phyloP scores from a whole-genome alignment of 2,888 invertebrate species.

The Theodoxus fluviatilis region DNA sequence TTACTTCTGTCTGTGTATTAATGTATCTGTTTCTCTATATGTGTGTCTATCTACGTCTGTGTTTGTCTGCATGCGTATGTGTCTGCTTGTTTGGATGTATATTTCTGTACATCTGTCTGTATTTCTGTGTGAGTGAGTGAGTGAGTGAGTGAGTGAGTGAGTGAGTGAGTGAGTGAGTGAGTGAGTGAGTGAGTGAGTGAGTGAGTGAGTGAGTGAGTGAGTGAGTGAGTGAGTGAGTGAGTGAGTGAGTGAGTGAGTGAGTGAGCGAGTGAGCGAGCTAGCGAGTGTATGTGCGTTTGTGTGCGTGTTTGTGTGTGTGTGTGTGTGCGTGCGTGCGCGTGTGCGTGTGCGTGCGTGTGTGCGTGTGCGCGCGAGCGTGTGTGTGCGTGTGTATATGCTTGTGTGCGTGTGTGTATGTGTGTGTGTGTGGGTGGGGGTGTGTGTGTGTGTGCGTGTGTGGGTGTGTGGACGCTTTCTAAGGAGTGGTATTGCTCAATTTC shows the following conservation, averaged over 20 bases:
- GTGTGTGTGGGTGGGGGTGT: neutral
- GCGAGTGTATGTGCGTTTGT: neutral
- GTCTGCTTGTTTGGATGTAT: neutral
- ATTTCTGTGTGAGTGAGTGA: neutral
- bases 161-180: neutral
- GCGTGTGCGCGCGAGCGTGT: neutral
- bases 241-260: neutral
- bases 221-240: neutral
- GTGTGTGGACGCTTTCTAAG: neutral
- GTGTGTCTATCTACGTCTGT: neutral
- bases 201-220: neutral
- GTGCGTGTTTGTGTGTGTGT: neutral
- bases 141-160: neutral
- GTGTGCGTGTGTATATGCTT: neutral
- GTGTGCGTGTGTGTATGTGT: neutral
- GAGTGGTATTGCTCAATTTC: neutral
- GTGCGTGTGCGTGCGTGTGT: neutral
- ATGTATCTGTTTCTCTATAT: neutral
- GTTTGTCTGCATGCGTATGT: neutral
- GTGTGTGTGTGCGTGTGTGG: neutral
- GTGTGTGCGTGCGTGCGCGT: neutral
- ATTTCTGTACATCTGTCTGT: neutral
- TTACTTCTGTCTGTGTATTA: neutral
- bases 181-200: neutral
- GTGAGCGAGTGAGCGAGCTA: neutral